These are phyloP conservation scores for Quiscalus mexicanus DNA, from an alignment of 2,113 vertebrate species.

Conservation along the genomic window DNA sequence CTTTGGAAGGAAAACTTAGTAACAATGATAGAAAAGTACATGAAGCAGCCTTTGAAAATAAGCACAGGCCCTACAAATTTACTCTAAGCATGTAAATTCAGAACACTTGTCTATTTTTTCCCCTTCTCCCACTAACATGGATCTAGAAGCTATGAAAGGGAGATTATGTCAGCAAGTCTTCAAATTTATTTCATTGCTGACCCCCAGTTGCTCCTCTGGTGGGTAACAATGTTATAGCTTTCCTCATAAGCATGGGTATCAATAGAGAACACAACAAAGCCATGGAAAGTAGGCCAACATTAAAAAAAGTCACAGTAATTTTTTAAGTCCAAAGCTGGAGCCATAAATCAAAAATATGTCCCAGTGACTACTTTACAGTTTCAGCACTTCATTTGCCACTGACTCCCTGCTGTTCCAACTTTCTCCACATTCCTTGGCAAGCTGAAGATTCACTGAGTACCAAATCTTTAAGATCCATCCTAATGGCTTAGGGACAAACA, in stretches of 20 bases:
- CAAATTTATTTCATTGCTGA: not conserved
- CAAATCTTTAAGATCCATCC: not conserved
- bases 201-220: not conserved
- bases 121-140: not conserved
- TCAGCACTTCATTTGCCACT: not conserved
- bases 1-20: not conserved
- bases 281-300: not conserved
- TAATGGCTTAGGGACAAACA: not conserved
- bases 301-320: not conserved
- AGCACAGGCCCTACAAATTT: not conserved
- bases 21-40: not conserved
- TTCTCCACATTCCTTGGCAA: not conserved
- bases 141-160: not conserved
- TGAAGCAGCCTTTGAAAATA: not conserved
- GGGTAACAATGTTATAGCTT: not conserved
- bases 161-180: not conserved
- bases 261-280: not conserved
- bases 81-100: not conserved
- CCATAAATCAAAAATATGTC: not conserved
- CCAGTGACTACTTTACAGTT: not conserved
- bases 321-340: not conserved
- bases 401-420: not conserved
- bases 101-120: not conserved
- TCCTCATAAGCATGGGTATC: not conserved
- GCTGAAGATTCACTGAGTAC: not conserved